Evolutionary conservation across 2,888 invertebrate species (phyloP), one percentile per base, ranked within the genome.

Genomic region (Nomada goodeniana): DNA sequence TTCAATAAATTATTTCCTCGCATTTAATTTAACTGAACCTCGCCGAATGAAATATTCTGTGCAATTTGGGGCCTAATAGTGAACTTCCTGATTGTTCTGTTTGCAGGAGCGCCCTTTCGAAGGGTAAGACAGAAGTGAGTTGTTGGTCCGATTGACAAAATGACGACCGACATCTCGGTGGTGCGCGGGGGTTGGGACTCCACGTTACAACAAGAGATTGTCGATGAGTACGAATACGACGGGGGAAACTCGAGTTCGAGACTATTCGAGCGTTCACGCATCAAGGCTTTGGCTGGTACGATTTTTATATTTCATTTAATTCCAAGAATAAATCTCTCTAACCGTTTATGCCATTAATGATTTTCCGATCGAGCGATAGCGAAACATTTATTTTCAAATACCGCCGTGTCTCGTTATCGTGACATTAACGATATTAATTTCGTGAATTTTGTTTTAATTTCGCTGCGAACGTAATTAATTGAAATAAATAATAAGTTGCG

Each of bases 161-260:
- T 98, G 98, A 98, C 98, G 96, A 98, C 98, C 95, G 98, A 98
- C 96, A 98, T 98, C 95, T 98, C 98, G 95, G 97, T 98, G 95
- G 97, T 98, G 95, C 97, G 98, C 94, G 90, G 91, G 90, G 93
- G 93, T 86, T 99, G 98, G 98, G 98, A 98, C 95, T 98, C 98
- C 92, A 97, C 97, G 95, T 96, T 96, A 86, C 98, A 98, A 93
- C 98, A 98, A 95, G 98, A 98, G 95, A 97, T 98, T 94, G 97
- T 98, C 94, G 98, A 98, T 94, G 99, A 99, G 94, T 99, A 99
- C 95, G 99, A 99, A 95, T 99, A 99, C 95, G 99, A 99, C 95
- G 99, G 99, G 93, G 99, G 99, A 92, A 99, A 99, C 94, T 99
- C 98, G 91, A 99, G 99, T 91, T 99, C 99, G 91, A 97, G 99